phyloP scores from a whole-genome alignment of 2,113 vertebrate species.

The Hypomesus transpacificus region DNA sequence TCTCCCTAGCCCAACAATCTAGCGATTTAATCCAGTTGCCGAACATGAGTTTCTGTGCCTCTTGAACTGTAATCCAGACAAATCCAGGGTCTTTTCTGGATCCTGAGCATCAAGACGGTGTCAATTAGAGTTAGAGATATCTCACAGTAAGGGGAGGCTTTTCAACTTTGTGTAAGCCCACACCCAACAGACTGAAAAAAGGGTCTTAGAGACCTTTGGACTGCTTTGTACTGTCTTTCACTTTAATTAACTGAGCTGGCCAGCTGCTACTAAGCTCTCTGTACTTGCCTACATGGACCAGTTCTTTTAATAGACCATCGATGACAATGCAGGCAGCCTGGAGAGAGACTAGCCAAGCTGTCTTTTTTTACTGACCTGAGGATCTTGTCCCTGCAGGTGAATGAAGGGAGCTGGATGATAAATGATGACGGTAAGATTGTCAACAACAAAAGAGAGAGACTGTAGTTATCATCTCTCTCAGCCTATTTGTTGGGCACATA shows the following conservation, averaged over 20 bases:
- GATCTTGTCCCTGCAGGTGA: constrained; percentile 39
- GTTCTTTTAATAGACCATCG: constrained; percentile 51
- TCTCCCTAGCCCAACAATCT: constrained; percentile 48
- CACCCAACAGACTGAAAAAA: constrained; percentile 37
- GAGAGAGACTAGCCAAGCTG: constrained; percentile 23
- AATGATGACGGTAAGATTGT: too few relatives aligned
- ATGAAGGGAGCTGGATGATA: too few relatives aligned
- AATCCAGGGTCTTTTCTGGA: constrained; percentile 53
- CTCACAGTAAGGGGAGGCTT: constrained; percentile 43
- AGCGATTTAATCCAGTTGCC: constrained; percentile 59
- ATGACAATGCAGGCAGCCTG: constrained; percentile 37
- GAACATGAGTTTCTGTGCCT: constrained; percentile 48
- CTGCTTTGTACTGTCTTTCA: constrained; percentile 44
- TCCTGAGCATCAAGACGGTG: constrained; percentile 51
- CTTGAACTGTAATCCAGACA: constrained; percentile 55
- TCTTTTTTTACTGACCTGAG: constrained; percentile 36
- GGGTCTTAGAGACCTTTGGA: constrained; percentile 34
- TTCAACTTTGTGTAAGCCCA: constrained; percentile 30
- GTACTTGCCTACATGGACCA: constrained; percentile 49
- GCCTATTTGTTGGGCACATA: too few relatives aligned
- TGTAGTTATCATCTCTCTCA: too few relatives aligned
- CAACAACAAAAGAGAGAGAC: too few relatives aligned
- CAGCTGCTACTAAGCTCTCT: constrained; percentile 56
- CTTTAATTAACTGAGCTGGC: constrained; percentile 55
- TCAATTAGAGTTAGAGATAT: constrained; percentile 58